Percentiles rank a stretch among this genome's conserved stretches.
phyloP scores from a whole-genome alignment of 2,888 invertebrate genomes.

The Psylliodes chrysocephalus region DNA sequence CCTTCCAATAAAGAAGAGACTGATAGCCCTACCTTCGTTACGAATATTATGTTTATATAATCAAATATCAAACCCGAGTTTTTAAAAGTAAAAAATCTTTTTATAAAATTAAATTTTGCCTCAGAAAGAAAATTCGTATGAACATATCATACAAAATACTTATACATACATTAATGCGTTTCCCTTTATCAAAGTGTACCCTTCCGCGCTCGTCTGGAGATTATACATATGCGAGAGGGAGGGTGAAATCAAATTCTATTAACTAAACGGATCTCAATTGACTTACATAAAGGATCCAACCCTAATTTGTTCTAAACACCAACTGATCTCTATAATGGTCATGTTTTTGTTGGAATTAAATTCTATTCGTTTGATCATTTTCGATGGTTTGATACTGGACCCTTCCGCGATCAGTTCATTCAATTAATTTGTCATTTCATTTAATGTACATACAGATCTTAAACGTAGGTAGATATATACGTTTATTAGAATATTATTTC shows the following conservation, averaged over 20 bases:
- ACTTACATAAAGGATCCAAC: conserved; percentile 48
- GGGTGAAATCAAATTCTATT: conserved; percentile 47
- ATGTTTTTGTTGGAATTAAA: conserved; percentile 37
- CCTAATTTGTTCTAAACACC: conserved; percentile 48
- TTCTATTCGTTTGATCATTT: conserved; percentile 40
- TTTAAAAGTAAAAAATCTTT: no score
- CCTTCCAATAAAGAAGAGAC: no score
- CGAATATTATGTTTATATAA: no score
- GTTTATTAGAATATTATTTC: no score
- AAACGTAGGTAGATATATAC: no score
- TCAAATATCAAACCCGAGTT: no score
- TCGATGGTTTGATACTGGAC: conserved; percentile 23
- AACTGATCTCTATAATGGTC: conserved; percentile 42
- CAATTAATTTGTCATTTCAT: not conserved
- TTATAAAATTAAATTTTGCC: no score
- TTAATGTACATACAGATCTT: no score
- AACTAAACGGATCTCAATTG: conserved; percentile 51
- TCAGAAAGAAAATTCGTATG: no score
- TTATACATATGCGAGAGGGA: conserved; percentile 18
- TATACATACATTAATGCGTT: not conserved
- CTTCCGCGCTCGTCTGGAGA: not conserved
- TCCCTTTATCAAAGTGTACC: not conserved
- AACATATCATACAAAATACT: not conserved
- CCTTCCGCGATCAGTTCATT: not conserved
- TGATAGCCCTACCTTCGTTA: no score